Conservation (phyloP, 2,113 vertebrate species). For the Copsychus sechellarum region DNA sequence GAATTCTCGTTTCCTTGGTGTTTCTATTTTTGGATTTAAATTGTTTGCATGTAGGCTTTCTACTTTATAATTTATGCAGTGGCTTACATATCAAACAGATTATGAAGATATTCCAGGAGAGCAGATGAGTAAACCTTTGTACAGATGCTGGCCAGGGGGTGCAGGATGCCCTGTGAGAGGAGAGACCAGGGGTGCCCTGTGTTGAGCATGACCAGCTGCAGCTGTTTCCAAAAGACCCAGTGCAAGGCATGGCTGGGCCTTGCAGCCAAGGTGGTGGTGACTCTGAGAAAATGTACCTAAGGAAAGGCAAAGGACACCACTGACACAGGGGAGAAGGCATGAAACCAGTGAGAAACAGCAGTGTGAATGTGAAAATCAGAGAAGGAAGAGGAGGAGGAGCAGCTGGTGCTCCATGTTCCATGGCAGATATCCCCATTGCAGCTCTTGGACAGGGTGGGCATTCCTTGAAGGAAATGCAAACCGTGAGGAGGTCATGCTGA, state of each 20-base stretch:
- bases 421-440: background rate
- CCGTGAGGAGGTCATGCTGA: rapidly evolving
- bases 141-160: rapidly evolving
- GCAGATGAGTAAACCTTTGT: too few relatives aligned
- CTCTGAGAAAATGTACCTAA: background rate
- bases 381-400: background rate
- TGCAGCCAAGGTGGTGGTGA: too few relatives aligned
- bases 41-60: background rate
- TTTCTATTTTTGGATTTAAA: background rate
- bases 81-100: background rate
- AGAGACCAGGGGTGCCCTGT: rapidly evolving
- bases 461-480: background rate
- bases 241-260: rapidly evolving
- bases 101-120: background rate
- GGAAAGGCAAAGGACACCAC: background rate
- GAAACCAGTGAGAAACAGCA: background rate
- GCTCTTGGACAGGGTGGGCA: background rate
- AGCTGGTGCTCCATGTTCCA: background rate
- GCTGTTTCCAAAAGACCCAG: background rate
- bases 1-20: background rate
- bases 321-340: background rate
- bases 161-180: background rate
- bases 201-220: background rate
- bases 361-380: rapidly evolving
- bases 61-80: background rate